phyloP scores from a whole-genome alignment of 2,888 invertebrate species.

The Chesias legatella region DNA sequence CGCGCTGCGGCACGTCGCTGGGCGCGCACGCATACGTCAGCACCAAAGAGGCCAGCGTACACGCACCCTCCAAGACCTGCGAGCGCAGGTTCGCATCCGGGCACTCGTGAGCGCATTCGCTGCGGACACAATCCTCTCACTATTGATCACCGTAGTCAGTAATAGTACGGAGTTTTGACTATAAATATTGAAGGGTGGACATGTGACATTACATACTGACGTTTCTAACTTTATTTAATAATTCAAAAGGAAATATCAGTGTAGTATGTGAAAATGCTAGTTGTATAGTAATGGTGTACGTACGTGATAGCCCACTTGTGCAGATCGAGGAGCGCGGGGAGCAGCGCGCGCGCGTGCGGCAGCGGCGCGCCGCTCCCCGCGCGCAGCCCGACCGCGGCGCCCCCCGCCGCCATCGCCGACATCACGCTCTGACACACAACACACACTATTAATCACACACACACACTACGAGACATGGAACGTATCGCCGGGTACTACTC shows the following conservation, averaged over 20 bases:
- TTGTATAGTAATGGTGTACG: not conserved
- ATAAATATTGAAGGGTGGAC: too few relatives aligned
- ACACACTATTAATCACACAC: too few relatives aligned
- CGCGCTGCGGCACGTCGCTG: conserved; percentile 23
- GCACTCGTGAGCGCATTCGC: conserved; percentile 76
- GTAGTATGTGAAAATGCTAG: too few relatives aligned
- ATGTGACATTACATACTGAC: too few relatives aligned
- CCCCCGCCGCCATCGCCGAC: conserved; percentile 77
- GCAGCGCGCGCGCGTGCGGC: conserved; percentile 38
- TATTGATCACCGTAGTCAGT: too few relatives aligned
- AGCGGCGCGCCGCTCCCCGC: conserved; percentile 25
- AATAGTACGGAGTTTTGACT: too few relatives aligned
- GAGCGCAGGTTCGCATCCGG: conserved; percentile 77
- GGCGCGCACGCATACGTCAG: conserved; percentile 43
- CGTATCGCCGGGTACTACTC: too few relatives aligned
- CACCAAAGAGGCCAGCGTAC: conserved; percentile 50
- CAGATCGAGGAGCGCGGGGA: conserved; percentile 43
- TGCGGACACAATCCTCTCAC: too few relatives aligned
- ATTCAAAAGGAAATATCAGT: too few relatives aligned
- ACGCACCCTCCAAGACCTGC: conserved; percentile 50
- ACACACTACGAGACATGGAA: too few relatives aligned
- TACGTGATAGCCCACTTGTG: conserved; percentile 28
- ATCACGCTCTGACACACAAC: conserved; percentile 34
- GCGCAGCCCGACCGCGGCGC: conserved; percentile 79
- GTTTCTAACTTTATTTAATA: too few relatives aligned